These are phyloP conservation scores for Istiophorus platypterus DNA, from an alignment of 2,113 vertebrate genomes.

Conservation along the genomic window DNA sequence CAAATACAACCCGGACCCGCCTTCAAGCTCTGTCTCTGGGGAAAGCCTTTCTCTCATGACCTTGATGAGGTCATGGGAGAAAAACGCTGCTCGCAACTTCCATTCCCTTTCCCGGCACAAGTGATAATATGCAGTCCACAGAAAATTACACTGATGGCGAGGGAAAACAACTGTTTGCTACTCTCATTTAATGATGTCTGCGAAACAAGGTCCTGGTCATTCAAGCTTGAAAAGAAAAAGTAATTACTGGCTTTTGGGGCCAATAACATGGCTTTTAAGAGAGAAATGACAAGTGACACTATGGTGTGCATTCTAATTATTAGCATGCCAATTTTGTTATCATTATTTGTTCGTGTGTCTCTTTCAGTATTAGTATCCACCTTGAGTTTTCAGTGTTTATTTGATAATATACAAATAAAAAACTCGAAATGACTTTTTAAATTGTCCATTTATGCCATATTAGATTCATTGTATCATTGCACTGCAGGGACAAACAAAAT, in stretches of 20 bases:
- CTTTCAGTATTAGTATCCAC: not conserved
- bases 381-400: not conserved
- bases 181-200: conserved; percentile 44
- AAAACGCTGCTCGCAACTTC: conserved; percentile 30
- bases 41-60: conserved; percentile 58
- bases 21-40: conserved; percentile 41
- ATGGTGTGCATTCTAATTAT: conserved; percentile 51
- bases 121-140: conserved; percentile 39
- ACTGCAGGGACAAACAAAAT: not conserved
- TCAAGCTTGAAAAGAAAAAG: conserved; percentile 36
- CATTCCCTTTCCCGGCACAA: conserved; percentile 31
- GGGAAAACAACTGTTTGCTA: conserved; percentile 62
- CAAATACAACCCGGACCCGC: conserved; percentile 54
- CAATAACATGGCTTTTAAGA: conserved; percentile 52
- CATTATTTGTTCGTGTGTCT: not conserved
- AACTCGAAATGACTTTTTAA: not conserved
- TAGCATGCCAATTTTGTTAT: conserved; percentile 46
- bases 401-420: not conserved
- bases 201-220: conserved; percentile 33
- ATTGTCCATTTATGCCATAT: not conserved
- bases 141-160: conserved; percentile 61
- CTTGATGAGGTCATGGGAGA: conserved; percentile 58
- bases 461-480: not conserved
- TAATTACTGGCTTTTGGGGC: conserved; percentile 60
- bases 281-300: conserved; percentile 54